Evolutionary conservation across 2,797 vertebrate species (phyloP), one percentile per base, ranked within the genome.

Genomic region (Channa striata): DNA sequence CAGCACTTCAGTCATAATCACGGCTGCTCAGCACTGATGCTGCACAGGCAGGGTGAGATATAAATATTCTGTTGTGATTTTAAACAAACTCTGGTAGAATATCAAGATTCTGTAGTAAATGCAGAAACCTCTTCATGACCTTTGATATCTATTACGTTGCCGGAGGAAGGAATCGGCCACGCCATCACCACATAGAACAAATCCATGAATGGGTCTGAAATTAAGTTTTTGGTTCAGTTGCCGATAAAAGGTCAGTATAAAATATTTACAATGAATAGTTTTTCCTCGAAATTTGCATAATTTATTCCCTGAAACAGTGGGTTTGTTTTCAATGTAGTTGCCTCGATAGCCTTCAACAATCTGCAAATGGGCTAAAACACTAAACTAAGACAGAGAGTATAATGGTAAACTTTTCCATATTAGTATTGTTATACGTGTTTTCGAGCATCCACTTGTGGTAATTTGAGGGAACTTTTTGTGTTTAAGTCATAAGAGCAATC

Each of bases 1-100:
- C 85, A 90, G 81, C 80, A 86, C 81, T 87, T 90, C 84, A 87
- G 67, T 65, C 75, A 53, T 77, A 76, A 90, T 91, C 85, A 83
- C 46, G 51, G 77, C 81, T 68, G 77, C 74, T 60, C 54, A 8
- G 77, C 78, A 33, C 21, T 71, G 84, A 78, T n/a, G 81, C 66
- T 43, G 74, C 23, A 56, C 79, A 37, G 66, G 67, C 82, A 82
- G 66, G 59, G 39, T 46, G 64, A 73, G 79, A 72, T 74, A 84
- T 75, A 79, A 84, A 87, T 89, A 85, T 77, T 74, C 76, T 58
- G 30, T n/a, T 87, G 60, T 44, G 67, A 82, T 68, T 85, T 71
- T 60, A 65, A 80, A 74, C 69, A 30, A 62, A 78, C 77, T 70
- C 25, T 44, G 78, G 78, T 77, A 16, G 59, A 78, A 62, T 69